These are phyloP conservation scores for Dascillus cervinus DNA, from an alignment of 2,888 invertebrate species.

Conservation along the genomic window DNA sequence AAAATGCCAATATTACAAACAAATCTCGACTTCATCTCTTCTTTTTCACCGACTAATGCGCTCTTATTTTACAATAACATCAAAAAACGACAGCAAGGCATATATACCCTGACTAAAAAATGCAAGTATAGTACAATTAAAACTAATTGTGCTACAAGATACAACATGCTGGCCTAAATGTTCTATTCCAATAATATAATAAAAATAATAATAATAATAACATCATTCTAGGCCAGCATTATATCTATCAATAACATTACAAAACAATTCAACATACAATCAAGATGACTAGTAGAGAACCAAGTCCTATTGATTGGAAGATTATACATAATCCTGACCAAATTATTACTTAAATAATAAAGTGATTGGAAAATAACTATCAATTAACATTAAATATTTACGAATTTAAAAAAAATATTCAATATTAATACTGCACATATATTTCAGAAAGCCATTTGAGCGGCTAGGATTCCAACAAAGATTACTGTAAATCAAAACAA, in stretches of 20 bases:
- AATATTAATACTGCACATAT: too few species aligned
- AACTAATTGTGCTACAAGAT: constrained; percentile 23
- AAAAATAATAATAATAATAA: too few species aligned
- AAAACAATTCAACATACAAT: constrained; percentile 40
- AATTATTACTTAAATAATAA: constrained; percentile 14
- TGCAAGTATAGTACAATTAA: constrained; percentile 23
- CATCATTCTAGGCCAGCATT: constrained; percentile 8
- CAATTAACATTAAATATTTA: constrained; percentile 1
- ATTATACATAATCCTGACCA: constrained; percentile 25
- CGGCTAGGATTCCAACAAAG: too few species aligned
- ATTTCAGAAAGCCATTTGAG: too few species aligned
- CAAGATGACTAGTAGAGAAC: constrained; percentile 43
- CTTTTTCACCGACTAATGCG: too few species aligned
- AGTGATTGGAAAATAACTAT: constrained; percentile 6
- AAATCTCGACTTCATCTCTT: too few species aligned
- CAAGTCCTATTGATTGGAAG: constrained; percentile 29
- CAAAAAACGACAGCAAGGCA: constrained; percentile 16
- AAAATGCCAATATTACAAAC: too few species aligned
- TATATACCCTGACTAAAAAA: constrained; percentile 24
- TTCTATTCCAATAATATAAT: too few species aligned
- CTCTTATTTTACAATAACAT: too few species aligned
- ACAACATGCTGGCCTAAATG: constrained; percentile 16
- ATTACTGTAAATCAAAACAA: too few species aligned
- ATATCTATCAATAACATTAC: constrained; percentile 26
- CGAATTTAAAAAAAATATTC: too few species aligned